These are phyloP conservation scores for Felis catus DNA, from an alignment of 2,113 vertebrate species.

Conservation along the genomic window F.catus_Fca126_mat1.0 CM031420.1:10612501-10613000, in stretches of 20 bases:
- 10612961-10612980: background rate
- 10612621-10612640: background rate
- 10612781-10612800: background rate
- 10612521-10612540: background rate
- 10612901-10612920: background rate
- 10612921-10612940: background rate
- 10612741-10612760: background rate
- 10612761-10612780: background rate
- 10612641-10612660: too few species aligned
- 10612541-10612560: background rate
- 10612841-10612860: background rate
- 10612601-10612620: background rate
- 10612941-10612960: background rate
- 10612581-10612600: background rate
- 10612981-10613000: background rate
- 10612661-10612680: background rate
- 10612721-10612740: background rate
- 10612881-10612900: background rate
- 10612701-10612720: slow-evolving; percentile 35
- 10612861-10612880: background rate
- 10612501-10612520: background rate
- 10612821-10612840: background rate
- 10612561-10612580: background rate
- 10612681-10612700: background rate
- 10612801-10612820: background rate